Evolutionary conservation across 2,888 invertebrate genomes (phyloP), one percentile per base, ranked within the genome.

Genomic region (Malacosoma neustria): DNA sequence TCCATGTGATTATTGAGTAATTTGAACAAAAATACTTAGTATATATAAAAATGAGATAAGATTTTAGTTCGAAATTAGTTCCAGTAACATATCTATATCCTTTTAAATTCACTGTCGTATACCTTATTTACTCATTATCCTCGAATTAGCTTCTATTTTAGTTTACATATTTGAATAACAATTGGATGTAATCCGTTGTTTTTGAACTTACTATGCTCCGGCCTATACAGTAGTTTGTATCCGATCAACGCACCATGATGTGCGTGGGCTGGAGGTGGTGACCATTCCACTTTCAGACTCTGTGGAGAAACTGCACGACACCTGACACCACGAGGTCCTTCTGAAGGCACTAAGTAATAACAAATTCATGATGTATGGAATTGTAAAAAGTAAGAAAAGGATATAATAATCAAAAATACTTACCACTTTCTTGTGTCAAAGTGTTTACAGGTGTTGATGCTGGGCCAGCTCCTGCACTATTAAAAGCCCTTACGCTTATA

Each of bases 401-500:
- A n/a, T n/a, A n/a, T n/a, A n/a, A n/a, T n/a, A n/a, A n/a, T 2
- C 11, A 31, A 14, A 38, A 13, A 30, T 38, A 48, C 85, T 80
- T 76, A 90, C 92, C 92, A 66, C 93, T 95, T 87, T 96, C 96
- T 51, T 93, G 90, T 4, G 96, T 96, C 13, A 93, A 90, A 3
- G 93, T 93, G 46, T 91, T 89, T 12, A 93, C 89, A 15, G 92
- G 90, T 0, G 90, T 84, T 11, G 94, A 93, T 34, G 92, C 89
- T 1, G 96, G 94, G 2, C 96, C 95, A 11, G 92, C 90, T 0
- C 95, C 95, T 30, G 94, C 92, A 44, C 91, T 91, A 67, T 96
- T 97, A 66, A 94, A 92, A 0, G 95, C 95, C 62, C 93, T 89
- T n/a, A 96, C 93, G 38, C 92, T 91, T 29, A 96, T 89, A 49